Conservation (phyloP, 2,888 invertebrate species). For the Temnothorax unifasciatus region DNA sequence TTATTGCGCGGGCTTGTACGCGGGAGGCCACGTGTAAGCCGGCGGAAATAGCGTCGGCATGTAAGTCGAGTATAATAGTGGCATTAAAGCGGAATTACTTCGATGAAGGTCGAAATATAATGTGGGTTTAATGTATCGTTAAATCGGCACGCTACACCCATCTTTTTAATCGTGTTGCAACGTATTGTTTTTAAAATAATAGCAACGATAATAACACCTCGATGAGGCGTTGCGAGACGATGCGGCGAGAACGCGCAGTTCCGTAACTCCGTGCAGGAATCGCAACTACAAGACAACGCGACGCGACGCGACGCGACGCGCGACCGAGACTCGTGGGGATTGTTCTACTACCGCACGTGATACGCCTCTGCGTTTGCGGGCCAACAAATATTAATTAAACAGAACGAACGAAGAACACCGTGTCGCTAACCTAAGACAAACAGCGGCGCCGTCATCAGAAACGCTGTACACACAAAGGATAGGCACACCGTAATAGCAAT, state of each 20-base stretch:
- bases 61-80: slow-evolving; percentile 39
- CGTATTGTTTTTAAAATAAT: slow-evolving; percentile 4
- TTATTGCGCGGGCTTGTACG: slow-evolving; percentile 22
- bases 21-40: slow-evolving; percentile 32
- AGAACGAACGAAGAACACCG: slow-evolving; percentile 27
- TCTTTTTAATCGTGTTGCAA: slow-evolving; percentile 11
- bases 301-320: neutral
- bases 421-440: slow-evolving; percentile 53
- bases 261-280: neutral
- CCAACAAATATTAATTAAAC: slow-evolving; percentile 67
- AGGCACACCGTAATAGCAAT: neutral
- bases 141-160: slow-evolving; percentile 4
- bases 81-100: slow-evolving; percentile 40
- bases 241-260: neutral
- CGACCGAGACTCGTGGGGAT: slow-evolving; percentile 16
- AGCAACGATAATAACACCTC: neutral
- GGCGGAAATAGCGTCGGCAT: slow-evolving; percentile 27
- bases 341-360: slow-evolving; percentile 8
- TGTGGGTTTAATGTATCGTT: slow-evolving; percentile 22
- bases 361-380: slow-evolving; percentile 45
- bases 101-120: slow-evolving; percentile 30
- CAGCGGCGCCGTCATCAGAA: slow-evolving; percentile 43
- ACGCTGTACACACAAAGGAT: slow-evolving; percentile 36
- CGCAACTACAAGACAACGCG: neutral
- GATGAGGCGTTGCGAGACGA: neutral